Evolutionary conservation across 2,888 invertebrate genomes (phyloP).

Genomic region (Plutella xylostella): DNA sequence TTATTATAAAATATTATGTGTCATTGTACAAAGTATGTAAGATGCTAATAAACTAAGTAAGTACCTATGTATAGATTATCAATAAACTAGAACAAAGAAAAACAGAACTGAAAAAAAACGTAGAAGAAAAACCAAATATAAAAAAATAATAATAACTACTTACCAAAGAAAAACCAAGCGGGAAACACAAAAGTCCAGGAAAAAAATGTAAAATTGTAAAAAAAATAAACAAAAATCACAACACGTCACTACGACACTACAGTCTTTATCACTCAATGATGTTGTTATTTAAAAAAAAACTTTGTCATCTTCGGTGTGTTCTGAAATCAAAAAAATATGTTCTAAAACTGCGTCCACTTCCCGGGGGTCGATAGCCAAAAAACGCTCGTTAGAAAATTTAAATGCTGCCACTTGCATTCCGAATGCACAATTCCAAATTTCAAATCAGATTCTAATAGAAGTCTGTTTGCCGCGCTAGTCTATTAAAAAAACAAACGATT

Average conservation of each 20-base stretch:
- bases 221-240: constrained; percentile 32
- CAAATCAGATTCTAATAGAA: constrained; percentile 45
- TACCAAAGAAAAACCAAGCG: constrained; percentile 46
- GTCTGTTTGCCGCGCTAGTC: constrained; percentile 25
- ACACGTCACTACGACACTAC: constrained; percentile 61
- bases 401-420: constrained; percentile 24
- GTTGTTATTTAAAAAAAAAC: constrained; percentile 32
- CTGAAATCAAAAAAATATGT: constrained; percentile 37
- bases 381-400: constrained; percentile 38
- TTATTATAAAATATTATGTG: too few relatives aligned
- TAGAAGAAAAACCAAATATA: constrained; percentile 18
- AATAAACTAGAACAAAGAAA: too few relatives aligned
- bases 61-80: too few relatives aligned
- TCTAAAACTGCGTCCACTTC: constrained; percentile 37
- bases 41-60: too few relatives aligned
- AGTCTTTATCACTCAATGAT: constrained; percentile 38
- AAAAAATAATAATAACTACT: constrained; percentile 37
- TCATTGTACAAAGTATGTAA: too few relatives aligned
- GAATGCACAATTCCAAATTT: constrained; percentile 20
- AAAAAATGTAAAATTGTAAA: constrained; percentile 27
- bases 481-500: not conserved
- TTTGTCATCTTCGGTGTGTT: constrained; percentile 41
- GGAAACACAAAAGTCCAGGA: constrained; percentile 54
- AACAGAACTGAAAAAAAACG: constrained; percentile 14
- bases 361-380: constrained; percentile 27